Evolutionary conservation across 2,113 vertebrate genomes (phyloP), one percentile per base, ranked within the genome.

Genomic region (Macquaria ambigua): DNA sequence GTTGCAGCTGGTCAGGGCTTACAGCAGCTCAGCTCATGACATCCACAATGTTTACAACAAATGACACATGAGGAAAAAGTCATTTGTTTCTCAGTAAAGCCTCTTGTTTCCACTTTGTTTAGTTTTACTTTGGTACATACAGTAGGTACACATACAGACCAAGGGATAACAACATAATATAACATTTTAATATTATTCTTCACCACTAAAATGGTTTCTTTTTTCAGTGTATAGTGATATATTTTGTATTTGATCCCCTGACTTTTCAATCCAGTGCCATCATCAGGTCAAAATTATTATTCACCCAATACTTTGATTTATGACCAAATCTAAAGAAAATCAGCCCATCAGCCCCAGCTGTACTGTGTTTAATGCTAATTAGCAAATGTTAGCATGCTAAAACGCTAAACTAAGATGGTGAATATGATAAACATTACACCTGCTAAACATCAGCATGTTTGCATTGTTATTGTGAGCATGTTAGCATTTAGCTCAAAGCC

Each of bases 21-120:
- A 77, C 59, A 87, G 63, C 59, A 72, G 23, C 62, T 81, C 39
- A 70, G 37, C n/a, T 74, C 46, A 61, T 53, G 69, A 79, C n/a
- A 59, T 46, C 18, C 39, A 77, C 61, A 63, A 34, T n/a, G 20
- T 75, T 10, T 39, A 53, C 67, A 63, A 48, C n/a, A n/a, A 46
- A n/a, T 72, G 20, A 72, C 15, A 18, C 59, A 43, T 56, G 5
- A 53, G 55, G 67, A 56, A 58, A 68, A 58, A 23, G 10, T 18
- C 3, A 34, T 74, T 82, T 69, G 53, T 58, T 37, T 9, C 53
- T 58, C 6, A 15, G 52, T 64, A 28, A 64, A 72, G 48, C 11
- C 20, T 43, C 21, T 73, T 67, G 11, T 66, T 62, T 72, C 43
- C 31, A 58, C 25, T 67, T n/a, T 31, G 37, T 25, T 48, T 1